A percentile compares a stretch with the other conserved stretches of the same genome.
Evolutionary conservation across 1,140 invertebrate genomes (phyloP).

Genomic region (Zeugodacus cucurbitae): DNA sequence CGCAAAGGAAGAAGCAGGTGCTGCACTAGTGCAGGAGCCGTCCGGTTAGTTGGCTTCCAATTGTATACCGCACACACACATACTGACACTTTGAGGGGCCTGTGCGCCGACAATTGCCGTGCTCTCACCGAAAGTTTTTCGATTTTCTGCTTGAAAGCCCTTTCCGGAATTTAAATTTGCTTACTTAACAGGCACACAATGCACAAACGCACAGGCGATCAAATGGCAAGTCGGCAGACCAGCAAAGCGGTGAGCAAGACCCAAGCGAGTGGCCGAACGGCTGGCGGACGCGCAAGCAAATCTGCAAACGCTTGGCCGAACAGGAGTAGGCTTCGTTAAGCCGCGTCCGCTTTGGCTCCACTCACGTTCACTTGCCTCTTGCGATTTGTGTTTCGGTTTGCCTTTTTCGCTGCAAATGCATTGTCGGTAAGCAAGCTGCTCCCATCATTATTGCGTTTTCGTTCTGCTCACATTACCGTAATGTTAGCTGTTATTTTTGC

Average conservation of each 20-base stretch:
- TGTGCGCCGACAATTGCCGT: background rate
- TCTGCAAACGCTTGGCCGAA: background rate
- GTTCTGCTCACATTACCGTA: background rate
- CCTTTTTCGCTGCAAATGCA: background rate
- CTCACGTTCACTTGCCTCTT: background rate
- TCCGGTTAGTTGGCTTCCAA: background rate
- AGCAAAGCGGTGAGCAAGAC: no score
- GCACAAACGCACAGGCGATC: background rate
- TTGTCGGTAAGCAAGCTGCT: background rate
- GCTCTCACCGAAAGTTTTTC: conserved; percentile 14
- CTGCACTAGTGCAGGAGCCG: background rate
- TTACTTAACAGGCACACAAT: conserved; percentile 20
- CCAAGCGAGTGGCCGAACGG: background rate
- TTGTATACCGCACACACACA: background rate
- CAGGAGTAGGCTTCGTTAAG: background rate
- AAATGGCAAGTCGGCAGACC: background rate
- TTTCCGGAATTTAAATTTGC: conserved; percentile 35
- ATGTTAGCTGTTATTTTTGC: background rate
- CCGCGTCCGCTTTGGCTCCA: no score
- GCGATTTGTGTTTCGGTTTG: background rate
- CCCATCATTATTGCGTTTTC: background rate
- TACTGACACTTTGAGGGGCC: background rate
- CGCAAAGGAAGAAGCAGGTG: background rate
- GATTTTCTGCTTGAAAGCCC: conserved; percentile 31
- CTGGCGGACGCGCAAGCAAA: background rate